Evolutionary conservation across 2,888 invertebrate species (phyloP).

Genomic region (Esperia sulphurella): DNA sequence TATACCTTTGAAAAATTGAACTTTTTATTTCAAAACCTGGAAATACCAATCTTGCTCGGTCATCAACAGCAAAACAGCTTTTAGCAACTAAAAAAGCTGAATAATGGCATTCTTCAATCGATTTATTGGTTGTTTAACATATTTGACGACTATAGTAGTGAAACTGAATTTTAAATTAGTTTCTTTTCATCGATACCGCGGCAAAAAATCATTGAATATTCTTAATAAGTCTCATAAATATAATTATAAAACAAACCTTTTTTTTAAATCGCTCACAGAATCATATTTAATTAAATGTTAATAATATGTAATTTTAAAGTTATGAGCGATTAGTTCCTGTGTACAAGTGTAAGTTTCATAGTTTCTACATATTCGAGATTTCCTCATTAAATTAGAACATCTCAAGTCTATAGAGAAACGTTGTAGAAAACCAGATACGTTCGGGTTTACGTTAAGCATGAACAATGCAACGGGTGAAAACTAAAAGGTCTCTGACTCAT

Average conservation of each 20-base stretch:
- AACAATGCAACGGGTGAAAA: slow-evolving; percentile 50
- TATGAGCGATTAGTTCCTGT: too few species aligned
- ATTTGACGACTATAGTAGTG: slow-evolving; percentile 6
- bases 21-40: background rate
- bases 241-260: slow-evolving; percentile 16
- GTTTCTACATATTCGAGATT: too few species aligned
- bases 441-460: slow-evolving; percentile 58
- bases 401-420: background rate
- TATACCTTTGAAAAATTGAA: background rate
- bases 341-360: too few species aligned
- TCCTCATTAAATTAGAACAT: too few species aligned
- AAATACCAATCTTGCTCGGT: background rate
- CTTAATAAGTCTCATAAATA: slow-evolving; percentile 38
- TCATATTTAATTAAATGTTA: too few species aligned
- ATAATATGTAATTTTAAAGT: too few species aligned
- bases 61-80: slow-evolving; percentile 1
- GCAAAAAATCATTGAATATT: slow-evolving; percentile 1
- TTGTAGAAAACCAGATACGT: slow-evolving; percentile 51
- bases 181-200: background rate
- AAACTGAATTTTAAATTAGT: slow-evolving; percentile 8
- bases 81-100: slow-evolving; percentile 6
- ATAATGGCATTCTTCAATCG: slow-evolving; percentile 12
- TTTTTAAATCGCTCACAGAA: too few species aligned
- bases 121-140: slow-evolving; percentile 14
- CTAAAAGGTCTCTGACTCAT: slow-evolving; percentile 73